Evolutionary conservation across 2,888 invertebrate species (phyloP).

Genomic region (Dolichopus griseipennis): DNA sequence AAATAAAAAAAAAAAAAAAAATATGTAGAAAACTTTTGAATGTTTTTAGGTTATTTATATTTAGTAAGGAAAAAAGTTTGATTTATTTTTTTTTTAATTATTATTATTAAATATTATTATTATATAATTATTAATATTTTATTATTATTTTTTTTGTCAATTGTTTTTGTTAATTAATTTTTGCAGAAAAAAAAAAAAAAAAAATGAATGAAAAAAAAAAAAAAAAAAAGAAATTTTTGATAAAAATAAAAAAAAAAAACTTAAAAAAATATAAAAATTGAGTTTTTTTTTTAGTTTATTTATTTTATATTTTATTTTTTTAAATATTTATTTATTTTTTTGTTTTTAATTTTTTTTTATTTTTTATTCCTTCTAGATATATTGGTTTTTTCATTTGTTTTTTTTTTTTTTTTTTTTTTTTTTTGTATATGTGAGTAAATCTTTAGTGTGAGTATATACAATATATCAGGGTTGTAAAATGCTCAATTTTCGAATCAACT

Average conservation of each 20-base stretch:
- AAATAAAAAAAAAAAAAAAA: too few species aligned
- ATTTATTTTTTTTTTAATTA: slow-evolving; percentile 5
- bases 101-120: slow-evolving; percentile 9
- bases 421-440: too few species aligned
- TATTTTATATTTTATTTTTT: slow-evolving; percentile 1
- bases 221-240: background rate
- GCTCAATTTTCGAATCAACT: too few species aligned
- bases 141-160: slow-evolving; percentile 12
- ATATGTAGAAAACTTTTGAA: background rate
- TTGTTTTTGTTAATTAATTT: slow-evolving; percentile 13
- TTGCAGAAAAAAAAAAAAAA: slow-evolving; percentile 7
- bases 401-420: too few species aligned
- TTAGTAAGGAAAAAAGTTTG: background rate
- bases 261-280: too few species aligned
- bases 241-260: slow-evolving; percentile 7
- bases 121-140: slow-evolving; percentile 7
- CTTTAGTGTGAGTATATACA: too few species aligned
- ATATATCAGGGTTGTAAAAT: too few species aligned
- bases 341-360: background rate
- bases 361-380: too few species aligned
- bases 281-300: too few species aligned
- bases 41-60: background rate
- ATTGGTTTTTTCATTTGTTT: too few species aligned
- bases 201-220: background rate
- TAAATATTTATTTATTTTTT: background rate